These are phyloP conservation scores for Heliconius congener DNA, from an alignment of 1,140 invertebrate genomes.

Conservation along the genomic window DNA sequence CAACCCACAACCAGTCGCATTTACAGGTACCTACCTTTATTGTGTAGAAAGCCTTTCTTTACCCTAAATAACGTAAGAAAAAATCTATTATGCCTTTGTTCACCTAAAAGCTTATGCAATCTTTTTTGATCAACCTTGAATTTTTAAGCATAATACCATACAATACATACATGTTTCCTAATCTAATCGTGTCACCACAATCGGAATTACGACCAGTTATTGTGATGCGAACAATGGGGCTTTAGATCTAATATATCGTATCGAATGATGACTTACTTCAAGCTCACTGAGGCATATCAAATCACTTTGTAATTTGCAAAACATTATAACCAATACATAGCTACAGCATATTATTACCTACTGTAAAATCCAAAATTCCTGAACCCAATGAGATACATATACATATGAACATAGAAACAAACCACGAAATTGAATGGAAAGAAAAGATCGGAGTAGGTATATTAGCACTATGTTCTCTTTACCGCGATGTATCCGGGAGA, in stretches of 20 bases:
- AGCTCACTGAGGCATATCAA: constrained; percentile 26
- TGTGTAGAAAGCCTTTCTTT: too few relatives aligned
- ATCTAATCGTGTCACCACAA: constrained; percentile 29
- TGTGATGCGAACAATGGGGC: constrained; percentile 28
- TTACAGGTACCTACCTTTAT: too few relatives aligned
- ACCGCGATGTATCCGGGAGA: too few relatives aligned
- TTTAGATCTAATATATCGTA: constrained; percentile 31
- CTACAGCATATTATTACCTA: background rate
- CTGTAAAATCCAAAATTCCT: background rate
- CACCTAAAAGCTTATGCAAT: too few relatives aligned
- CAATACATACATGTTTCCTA: constrained; percentile 27
- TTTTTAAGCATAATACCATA: constrained; percentile 5
- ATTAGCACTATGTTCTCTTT: too few relatives aligned
- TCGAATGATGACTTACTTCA: constrained; percentile 30
- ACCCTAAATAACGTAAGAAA: too few relatives aligned
- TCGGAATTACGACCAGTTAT: constrained; percentile 30
- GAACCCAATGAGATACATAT: background rate
- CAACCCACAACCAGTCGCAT: too few relatives aligned
- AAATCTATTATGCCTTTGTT: too few relatives aligned
- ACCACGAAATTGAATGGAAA: too few relatives aligned
- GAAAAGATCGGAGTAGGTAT: too few relatives aligned
- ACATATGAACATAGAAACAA: too few relatives aligned
- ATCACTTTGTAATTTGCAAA: constrained; percentile 19
- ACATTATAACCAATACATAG: background rate
- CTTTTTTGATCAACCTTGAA: too few relatives aligned